Evolutionary conservation across 2,797 vertebrate genomes (phyloP).

Genomic region (Bufotes viridis): DNA sequence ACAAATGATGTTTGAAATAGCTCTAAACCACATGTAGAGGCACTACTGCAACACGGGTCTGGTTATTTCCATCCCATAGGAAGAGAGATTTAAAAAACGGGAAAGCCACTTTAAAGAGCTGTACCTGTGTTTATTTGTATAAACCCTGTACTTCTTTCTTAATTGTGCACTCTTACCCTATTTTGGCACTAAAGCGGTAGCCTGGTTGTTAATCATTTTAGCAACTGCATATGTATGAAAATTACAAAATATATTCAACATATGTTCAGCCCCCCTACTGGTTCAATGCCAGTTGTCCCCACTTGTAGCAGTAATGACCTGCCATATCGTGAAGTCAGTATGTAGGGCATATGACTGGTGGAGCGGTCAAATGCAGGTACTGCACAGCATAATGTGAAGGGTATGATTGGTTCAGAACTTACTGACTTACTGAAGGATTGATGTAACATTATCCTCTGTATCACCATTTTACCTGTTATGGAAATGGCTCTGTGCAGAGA

Average conservation of each 20-base stretch:
- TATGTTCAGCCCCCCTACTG: too few relatives aligned
- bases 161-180: neutral
- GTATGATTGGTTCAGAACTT: neutral
- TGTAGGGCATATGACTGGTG: too few relatives aligned
- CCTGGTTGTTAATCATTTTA: neutral
- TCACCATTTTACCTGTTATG: neutral
- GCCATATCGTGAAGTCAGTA: too few relatives aligned
- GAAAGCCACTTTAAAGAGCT: slow-evolving; percentile 4
- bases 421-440: neutral
- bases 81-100: neutral
- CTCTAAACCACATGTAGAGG: neutral
- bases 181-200: neutral
- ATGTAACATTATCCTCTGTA: neutral
- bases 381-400: neutral
- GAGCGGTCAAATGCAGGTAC: too few relatives aligned
- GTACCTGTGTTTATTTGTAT: neutral
- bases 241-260: too few relatives aligned
- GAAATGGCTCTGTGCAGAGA: neutral
- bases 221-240: neutral
- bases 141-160: neutral
- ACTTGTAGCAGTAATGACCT: too few relatives aligned
- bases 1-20: neutral
- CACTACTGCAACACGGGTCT: neutral
- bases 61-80: neutral
- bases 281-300: too few relatives aligned